Percentiles rank a stretch among this genome's conserved stretches.
Conservation (phyloP, 2,113 vertebrate species). For the Campylorhamphus procurvoides region DNA sequence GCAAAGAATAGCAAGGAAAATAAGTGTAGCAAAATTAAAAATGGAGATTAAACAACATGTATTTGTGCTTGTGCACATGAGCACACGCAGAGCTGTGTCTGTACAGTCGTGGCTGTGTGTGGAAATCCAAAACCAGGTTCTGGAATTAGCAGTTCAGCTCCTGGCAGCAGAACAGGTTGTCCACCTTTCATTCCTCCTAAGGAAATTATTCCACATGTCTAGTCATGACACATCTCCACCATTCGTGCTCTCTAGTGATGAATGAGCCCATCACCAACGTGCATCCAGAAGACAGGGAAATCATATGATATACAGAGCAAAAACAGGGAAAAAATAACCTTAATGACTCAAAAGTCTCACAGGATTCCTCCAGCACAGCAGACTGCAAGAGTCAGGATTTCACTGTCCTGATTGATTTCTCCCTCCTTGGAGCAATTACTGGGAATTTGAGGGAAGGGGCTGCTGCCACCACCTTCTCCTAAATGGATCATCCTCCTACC, state of each 20-base stretch:
- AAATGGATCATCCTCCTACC: background rate
- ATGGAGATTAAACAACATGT: background rate
- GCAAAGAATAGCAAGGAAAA: background rate
- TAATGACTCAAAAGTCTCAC: background rate
- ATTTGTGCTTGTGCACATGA: background rate
- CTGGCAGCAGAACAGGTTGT: background rate
- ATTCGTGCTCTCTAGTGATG: background rate
- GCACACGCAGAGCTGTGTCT: background rate
- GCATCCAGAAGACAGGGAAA: background rate
- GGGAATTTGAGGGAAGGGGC: background rate
- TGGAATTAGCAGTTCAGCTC: background rate
- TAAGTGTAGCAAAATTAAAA: background rate
- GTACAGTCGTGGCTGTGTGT: background rate
- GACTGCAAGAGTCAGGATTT: background rate
- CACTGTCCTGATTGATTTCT: background rate
- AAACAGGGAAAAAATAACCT: background rate
- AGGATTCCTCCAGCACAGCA: background rate
- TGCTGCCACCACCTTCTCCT: background rate
- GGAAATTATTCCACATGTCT: background rate
- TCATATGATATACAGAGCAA: background rate
- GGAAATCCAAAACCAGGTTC: background rate
- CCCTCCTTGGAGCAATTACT: background rate
- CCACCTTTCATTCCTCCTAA: background rate
- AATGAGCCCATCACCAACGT: background rate
- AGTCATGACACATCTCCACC: background rate